A percentile compares a stretch with the other conserved stretches of the same genome.
phyloP scores from a whole-genome alignment of 64 coral and sea anemone species.

The Porites lutea region DNA sequence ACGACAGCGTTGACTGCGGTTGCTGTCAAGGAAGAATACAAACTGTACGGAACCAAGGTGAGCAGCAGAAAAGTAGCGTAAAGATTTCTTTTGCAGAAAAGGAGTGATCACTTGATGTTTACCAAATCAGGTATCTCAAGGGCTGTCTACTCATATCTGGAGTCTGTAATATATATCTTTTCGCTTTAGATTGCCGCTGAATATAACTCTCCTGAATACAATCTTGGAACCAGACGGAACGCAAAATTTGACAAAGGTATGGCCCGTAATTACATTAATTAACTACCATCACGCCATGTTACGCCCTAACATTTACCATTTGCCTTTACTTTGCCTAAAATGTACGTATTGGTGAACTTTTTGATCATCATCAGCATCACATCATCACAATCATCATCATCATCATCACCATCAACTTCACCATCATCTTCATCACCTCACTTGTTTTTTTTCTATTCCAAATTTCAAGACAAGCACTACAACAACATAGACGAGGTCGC shows the following conservation, averaged over 20 bases:
- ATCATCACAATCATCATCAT: no score
- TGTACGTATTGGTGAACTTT: no score
- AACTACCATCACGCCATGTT: background rate
- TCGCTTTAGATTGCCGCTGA: conserved; percentile 48
- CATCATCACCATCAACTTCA: no score
- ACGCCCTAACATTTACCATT: no score
- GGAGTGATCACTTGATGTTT: no score
- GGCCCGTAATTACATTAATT: background rate
- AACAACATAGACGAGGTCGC: conserved; percentile 30
- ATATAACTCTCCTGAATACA: conserved; percentile 53
- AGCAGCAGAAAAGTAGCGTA: no score
- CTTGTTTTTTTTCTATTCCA: background rate
- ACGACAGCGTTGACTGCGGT: conserved; percentile 59
- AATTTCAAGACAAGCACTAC: conserved; percentile 19
- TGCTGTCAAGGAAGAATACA: conserved; percentile 15
- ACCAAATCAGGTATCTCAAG: no score
- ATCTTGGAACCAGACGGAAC: conserved; percentile 42
- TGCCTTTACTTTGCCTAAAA: no score
- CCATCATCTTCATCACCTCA: no score
- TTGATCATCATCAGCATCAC: no score
- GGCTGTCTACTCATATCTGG: no score
- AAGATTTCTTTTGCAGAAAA: no score
- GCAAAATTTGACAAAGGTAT: conserved; percentile 56
- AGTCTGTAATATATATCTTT: background rate
- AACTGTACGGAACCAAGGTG: conserved; percentile 57